Evolutionary conservation across 2,113 vertebrate species (phyloP).

Genomic region (Lycaon pictus): DNA sequence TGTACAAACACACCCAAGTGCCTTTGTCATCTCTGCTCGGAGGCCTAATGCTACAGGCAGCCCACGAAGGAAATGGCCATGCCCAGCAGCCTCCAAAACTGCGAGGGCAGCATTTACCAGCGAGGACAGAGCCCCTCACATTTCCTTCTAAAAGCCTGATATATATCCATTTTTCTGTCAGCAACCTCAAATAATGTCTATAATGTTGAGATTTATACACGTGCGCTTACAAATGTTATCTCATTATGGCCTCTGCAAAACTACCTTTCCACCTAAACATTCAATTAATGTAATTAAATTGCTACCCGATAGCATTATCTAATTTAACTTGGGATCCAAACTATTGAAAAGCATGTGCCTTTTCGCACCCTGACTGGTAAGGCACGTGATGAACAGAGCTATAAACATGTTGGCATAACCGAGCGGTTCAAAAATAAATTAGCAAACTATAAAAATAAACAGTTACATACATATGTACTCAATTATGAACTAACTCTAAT

Average conservation of each 20-base stretch:
- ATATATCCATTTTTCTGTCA: slow-evolving; percentile 73
- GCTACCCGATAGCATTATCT: slow-evolving; percentile 89
- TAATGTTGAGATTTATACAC: slow-evolving; percentile 82
- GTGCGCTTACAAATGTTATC: slow-evolving; percentile 84
- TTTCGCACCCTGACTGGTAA: slow-evolving; percentile 87
- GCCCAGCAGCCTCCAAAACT: background rate
- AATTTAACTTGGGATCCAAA: slow-evolving; percentile 87
- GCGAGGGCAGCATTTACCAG: background rate
- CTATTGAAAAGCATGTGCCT: slow-evolving; percentile 88
- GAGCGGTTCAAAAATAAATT: slow-evolving; percentile 92
- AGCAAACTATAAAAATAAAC: slow-evolving; percentile 93
- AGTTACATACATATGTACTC: slow-evolving; percentile 90
- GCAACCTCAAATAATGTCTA: slow-evolving; percentile 80
- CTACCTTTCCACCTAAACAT: slow-evolving; percentile 86
- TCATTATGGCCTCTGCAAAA: slow-evolving; percentile 86
- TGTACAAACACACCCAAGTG: background rate
- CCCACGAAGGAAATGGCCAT: background rate
- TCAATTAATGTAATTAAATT: slow-evolving; percentile 91
- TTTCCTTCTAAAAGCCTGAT: slow-evolving; percentile 61
- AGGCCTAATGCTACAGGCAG: background rate
- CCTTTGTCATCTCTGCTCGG: background rate
- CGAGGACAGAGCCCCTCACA: background rate
- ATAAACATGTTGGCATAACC: slow-evolving; percentile 89
- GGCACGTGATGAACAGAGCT: slow-evolving; percentile 88
- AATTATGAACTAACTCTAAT: slow-evolving; percentile 91